phyloP scores from a whole-genome alignment of 53 echinoderm and acorn worm species.

The Hippasteria phrygiana region DNA sequence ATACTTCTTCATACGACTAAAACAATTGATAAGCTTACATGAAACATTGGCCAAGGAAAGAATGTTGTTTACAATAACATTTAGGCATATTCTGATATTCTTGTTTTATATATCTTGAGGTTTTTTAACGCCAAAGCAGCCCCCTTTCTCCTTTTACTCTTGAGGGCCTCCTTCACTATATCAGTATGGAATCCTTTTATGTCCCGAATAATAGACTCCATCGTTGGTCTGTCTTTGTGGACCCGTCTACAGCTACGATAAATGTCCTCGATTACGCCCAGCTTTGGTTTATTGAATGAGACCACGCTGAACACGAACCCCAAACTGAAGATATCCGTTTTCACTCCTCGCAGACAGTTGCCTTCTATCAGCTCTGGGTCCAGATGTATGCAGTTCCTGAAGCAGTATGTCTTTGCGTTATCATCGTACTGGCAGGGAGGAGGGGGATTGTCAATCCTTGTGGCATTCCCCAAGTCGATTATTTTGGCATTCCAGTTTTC shows the following conservation, averaged over 20 bases:
- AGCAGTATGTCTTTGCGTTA: not conserved
- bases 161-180: not conserved
- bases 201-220: not conserved
- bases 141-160: too few species aligned
- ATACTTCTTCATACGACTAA: too few species aligned
- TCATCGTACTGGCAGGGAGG: not conserved
- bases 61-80: too few species aligned
- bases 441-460: not conserved
- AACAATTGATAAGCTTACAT: too few species aligned
- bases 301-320: not conserved
- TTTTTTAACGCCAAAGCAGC: too few species aligned
- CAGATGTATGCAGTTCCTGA: not conserved
- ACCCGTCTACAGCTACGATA: not conserved
- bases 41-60: too few species aligned
- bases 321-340: conserved; percentile 14
- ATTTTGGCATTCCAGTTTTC: conserved; percentile 2
- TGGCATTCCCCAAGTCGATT: conserved; percentile 7
- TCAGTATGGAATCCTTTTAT: not conserved
- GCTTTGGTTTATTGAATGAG: too few species aligned
- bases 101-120: too few species aligned
- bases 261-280: not conserved
- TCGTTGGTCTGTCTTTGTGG: not conserved
- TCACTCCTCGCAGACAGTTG: not conserved
- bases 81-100: too few species aligned
- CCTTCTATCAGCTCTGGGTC: conserved; percentile 2